Evolutionary conservation across 2,888 invertebrate genomes (phyloP), one percentile per base, ranked within the genome.

Genomic region (Rhynchonema sp.): DNA sequence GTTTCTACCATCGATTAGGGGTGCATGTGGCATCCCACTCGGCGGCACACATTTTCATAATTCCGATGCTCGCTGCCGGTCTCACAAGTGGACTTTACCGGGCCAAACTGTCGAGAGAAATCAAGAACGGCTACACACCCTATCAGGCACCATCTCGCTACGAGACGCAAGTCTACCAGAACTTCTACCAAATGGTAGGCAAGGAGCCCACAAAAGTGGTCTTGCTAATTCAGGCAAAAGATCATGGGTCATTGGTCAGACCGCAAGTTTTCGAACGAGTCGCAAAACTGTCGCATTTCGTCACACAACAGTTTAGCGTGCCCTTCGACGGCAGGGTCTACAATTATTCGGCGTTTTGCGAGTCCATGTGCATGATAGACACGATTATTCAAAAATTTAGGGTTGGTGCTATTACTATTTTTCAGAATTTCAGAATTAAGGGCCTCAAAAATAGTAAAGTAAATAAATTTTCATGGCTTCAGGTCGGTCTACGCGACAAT

Each of bases 181-280:
- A 63, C 30, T 63, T 63, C 49, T 56, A 63, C 27, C 60, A 60
- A 26, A 58, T 62, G n/a, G 61, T 29, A 56, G 60, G 26, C 61
- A 60, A 52, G 59, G 38, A 52, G 52, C 52, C 52, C 3, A 25
- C 25, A 9, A 52, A 25, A n/a, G 3, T n/a, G 13, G n/a, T 62
- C 2, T 58, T 62, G 2, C 59, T 61, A 53, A 49, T 63, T n/a
- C 46, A 60, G 23, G 46, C 59, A n/a, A 49, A 38, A 29, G 60
- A 62, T 30, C 55, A 59, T 1, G 63, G 63, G 20, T 62, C 60
- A 49, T 46, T 63, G 22, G 58, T 63, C 22, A 58, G 52, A 22
- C 52, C 52, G 52, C 3, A 22, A 6, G 22, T 23, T 25, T 52
- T 52, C 52, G 52, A 52, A 3, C 6, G n/a, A 22, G n/a, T 52